Conservation (phyloP, 2,113 vertebrate genomes). For the Burhinus oedicnemus region DNA sequence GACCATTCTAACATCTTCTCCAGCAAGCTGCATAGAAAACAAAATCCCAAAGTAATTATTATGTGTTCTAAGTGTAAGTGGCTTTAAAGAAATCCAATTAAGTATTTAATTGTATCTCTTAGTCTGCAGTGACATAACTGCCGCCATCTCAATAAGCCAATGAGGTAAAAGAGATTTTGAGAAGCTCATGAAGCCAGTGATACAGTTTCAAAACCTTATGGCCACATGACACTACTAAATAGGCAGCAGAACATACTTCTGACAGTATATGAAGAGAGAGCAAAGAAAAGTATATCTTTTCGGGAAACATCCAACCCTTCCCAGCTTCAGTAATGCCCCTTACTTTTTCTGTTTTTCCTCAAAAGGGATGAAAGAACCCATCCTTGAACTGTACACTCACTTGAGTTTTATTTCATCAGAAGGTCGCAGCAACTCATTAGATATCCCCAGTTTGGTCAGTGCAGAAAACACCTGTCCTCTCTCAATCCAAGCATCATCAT, state of each 20-base stretch:
- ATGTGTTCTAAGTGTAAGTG: background rate
- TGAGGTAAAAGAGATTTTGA: background rate
- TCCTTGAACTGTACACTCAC: constrained; percentile 72
- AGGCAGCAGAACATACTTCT: background rate
- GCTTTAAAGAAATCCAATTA: constrained; percentile 39
- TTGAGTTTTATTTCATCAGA: constrained; percentile 93
- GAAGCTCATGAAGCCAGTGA: background rate
- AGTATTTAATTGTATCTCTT: constrained; percentile 28
- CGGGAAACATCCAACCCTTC: background rate
- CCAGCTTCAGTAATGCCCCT: background rate
- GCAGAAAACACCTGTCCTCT: constrained; percentile 96
- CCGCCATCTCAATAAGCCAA: background rate
- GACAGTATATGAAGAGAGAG: background rate
- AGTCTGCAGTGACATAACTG: background rate
- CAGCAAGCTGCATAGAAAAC: constrained; percentile 82
- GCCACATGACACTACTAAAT: background rate
- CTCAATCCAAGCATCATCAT: constrained; percentile 90
- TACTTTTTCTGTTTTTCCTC: background rate
- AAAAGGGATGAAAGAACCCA: background rate
- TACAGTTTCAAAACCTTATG: background rate
- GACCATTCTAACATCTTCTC: constrained; percentile 96
- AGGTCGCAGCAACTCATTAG: constrained; percentile 88
- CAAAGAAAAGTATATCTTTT: background rate
- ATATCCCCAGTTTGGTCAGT: constrained; percentile 87
- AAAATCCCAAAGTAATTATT: constrained; percentile 59